Percentiles rank a stretch among this genome's conserved stretches.
Evolutionary conservation across 1,140 invertebrate species (phyloP).

Genomic region (Streblospio benedicti): DNA sequence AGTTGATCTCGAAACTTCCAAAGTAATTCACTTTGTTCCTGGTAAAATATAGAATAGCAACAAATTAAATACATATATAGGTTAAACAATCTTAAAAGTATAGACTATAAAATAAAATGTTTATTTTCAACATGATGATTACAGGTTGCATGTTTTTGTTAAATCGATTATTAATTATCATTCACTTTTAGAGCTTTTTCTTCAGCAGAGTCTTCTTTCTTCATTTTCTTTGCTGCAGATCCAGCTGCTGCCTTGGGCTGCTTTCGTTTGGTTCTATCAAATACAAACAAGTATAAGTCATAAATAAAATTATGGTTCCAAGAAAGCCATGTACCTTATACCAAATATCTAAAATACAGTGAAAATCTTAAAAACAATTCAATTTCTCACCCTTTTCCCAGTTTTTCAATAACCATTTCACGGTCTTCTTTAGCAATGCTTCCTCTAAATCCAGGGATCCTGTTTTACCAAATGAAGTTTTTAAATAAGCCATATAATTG

Average conservation of each 20-base stretch:
- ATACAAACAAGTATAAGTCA: too few relatives aligned
- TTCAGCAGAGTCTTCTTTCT: constrained; percentile 39
- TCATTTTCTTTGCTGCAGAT: constrained; percentile 34
- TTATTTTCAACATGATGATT: too few relatives aligned
- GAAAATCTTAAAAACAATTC: constrained; percentile 3
- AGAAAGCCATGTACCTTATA: too few relatives aligned
- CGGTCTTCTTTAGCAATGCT: constrained; percentile 77
- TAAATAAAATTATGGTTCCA: too few relatives aligned
- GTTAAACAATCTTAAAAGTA: too few relatives aligned
- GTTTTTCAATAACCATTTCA: constrained; percentile 56
- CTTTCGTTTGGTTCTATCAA: constrained; percentile 35
- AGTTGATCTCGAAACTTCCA: constrained; percentile 62
- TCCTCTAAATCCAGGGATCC: constrained; percentile 69
- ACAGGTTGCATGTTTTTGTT: too few relatives aligned
- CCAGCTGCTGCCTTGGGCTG: constrained; percentile 21
- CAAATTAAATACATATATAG: too few relatives aligned
- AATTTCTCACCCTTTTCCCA: constrained; percentile 54
- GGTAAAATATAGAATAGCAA: constrained; percentile 25
- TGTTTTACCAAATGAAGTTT: constrained; percentile 20
- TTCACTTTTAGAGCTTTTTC: constrained; percentile 38
- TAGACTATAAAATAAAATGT: too few relatives aligned
- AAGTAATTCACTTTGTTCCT: constrained; percentile 70
- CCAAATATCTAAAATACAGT: not conserved
- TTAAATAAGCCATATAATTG: too few relatives aligned
- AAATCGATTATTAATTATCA: too few relatives aligned